phyloP scores from a whole-genome alignment of 2,113 vertebrate species.

The Xiphophorus hellerii region DNA sequence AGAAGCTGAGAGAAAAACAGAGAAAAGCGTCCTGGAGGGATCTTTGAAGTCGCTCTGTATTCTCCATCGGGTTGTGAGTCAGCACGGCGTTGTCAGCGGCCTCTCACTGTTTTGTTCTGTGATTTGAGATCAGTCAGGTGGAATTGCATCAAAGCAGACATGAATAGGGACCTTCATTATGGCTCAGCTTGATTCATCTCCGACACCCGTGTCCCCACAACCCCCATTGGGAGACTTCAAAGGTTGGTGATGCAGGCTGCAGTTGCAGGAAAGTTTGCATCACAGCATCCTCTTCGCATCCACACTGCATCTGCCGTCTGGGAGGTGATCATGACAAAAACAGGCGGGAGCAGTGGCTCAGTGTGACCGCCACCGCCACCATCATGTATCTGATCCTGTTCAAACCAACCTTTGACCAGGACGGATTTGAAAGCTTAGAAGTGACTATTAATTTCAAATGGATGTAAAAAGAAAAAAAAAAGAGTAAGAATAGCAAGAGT shows the following conservation, averaged over 20 bases:
- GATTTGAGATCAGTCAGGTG: slow-evolving; percentile 71
- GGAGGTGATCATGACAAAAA: slow-evolving; percentile 19
- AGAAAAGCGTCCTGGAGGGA: slow-evolving; percentile 36
- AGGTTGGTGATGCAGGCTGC: slow-evolving; percentile 57
- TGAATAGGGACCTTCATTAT: slow-evolving; percentile 63
- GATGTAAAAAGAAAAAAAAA: background rate
- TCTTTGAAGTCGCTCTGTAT: slow-evolving; percentile 24
- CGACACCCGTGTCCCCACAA: slow-evolving; percentile 41
- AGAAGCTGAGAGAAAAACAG: slow-evolving; percentile 1
- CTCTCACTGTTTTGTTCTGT: slow-evolving; percentile 56
- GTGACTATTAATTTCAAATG: background rate
- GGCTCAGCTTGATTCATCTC: slow-evolving; percentile 64
- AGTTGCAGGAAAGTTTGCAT: slow-evolving; percentile 32
- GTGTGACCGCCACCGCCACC: background rate
- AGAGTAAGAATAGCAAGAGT: background rate
- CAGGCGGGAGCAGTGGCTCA: background rate
- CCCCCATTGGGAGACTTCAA: slow-evolving; percentile 57
- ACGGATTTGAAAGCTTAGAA: background rate
- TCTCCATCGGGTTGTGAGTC: slow-evolving; percentile 26
- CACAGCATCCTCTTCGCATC: slow-evolving; percentile 35
- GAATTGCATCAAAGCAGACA: slow-evolving; percentile 67
- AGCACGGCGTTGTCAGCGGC: slow-evolving; percentile 35
- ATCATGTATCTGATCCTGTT: slow-evolving; percentile 6
- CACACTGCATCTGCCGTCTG: slow-evolving; percentile 24
- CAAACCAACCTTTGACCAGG: slow-evolving; percentile 2